These are phyloP conservation scores for Galaxias olidus DNA, from an alignment of 2,797 vertebrate genomes.

Conservation along the genomic window DNA sequence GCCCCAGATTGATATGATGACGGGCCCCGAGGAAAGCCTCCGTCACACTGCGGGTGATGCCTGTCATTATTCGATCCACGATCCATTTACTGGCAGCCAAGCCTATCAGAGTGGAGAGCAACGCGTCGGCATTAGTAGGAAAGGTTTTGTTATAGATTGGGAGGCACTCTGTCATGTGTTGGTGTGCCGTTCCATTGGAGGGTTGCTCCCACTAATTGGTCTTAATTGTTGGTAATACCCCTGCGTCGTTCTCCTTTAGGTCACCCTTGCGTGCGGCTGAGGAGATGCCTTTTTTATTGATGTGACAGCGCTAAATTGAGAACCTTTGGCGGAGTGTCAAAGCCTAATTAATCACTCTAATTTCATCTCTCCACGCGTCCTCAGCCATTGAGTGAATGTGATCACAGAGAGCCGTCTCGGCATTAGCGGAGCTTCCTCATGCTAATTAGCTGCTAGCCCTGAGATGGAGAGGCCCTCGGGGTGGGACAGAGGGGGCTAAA, in stretches of 20 bases:
- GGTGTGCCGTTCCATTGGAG: slow-evolving; percentile 54
- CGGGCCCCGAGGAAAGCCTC: background rate
- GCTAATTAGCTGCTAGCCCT: slow-evolving; percentile 75
- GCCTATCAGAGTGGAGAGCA: background rate
- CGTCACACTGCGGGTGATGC: no score
- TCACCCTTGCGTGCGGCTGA: slow-evolving; percentile 58
- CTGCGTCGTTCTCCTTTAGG: slow-evolving; percentile 70
- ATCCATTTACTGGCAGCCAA: no score
- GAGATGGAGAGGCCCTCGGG: slow-evolving; percentile 74
- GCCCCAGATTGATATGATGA: slow-evolving; percentile 51
- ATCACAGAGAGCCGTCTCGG: slow-evolving; percentile 66
- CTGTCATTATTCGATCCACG: no score
- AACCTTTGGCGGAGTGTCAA: slow-evolving; percentile 80
- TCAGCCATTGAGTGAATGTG: slow-evolving; percentile 67
- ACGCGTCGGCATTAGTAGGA: background rate
- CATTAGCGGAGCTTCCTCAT: slow-evolving; percentile 63
- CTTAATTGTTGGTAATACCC: slow-evolving; percentile 81
- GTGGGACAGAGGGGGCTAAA: slow-evolving; percentile 65
- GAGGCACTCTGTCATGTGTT: slow-evolving; percentile 44
- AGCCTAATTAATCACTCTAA: slow-evolving; percentile 80
- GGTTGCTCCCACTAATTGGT: slow-evolving; percentile 73
- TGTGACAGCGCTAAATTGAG: slow-evolving; percentile 80
- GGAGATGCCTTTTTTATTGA: slow-evolving; percentile 77
- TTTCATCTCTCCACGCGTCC: slow-evolving; percentile 72
- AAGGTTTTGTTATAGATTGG: slow-evolving; percentile 29